These are phyloP conservation scores for Hemichromis elongatus DNA, from an alignment of 2,113 vertebrate genomes.

Conservation along the genomic window DNA sequence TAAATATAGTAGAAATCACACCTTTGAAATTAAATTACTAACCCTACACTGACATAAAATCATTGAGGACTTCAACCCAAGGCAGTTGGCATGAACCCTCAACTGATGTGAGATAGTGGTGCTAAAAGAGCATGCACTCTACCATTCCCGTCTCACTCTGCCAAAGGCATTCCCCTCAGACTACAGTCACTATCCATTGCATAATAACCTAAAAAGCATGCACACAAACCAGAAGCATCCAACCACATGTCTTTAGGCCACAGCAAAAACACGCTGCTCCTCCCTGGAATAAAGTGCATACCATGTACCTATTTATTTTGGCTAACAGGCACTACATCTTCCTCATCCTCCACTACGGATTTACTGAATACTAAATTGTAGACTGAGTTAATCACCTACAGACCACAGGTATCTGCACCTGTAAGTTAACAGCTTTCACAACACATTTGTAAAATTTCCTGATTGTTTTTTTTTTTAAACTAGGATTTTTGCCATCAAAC, in stretches of 20 bases:
- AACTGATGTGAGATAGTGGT: constrained; percentile 12
- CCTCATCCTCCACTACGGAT: background rate
- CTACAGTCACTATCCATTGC: constrained; percentile 29
- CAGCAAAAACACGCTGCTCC: background rate
- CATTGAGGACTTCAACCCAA: background rate
- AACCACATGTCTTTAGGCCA: constrained; percentile 11
- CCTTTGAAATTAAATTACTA: background rate
- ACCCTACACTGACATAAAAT: background rate
- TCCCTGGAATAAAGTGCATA: background rate
- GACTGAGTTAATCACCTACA: background rate
- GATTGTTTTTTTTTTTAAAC: background rate
- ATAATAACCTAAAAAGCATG: constrained; percentile 27
- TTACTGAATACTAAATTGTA: background rate
- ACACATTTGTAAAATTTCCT: background rate
- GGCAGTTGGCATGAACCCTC: background rate
- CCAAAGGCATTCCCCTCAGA: constrained; percentile 34
- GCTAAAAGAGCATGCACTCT: constrained; percentile 1
- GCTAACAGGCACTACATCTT: background rate
- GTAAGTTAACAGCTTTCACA: background rate
- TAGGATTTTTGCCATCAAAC: background rate
- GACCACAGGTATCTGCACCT: background rate
- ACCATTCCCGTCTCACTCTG: constrained; percentile 4
- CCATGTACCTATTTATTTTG: background rate
- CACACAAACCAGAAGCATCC: constrained; percentile 4
- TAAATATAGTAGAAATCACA: background rate